Conservation (phyloP, 1,140 invertebrate species). For the Acromyrmex echinatior region DNA sequence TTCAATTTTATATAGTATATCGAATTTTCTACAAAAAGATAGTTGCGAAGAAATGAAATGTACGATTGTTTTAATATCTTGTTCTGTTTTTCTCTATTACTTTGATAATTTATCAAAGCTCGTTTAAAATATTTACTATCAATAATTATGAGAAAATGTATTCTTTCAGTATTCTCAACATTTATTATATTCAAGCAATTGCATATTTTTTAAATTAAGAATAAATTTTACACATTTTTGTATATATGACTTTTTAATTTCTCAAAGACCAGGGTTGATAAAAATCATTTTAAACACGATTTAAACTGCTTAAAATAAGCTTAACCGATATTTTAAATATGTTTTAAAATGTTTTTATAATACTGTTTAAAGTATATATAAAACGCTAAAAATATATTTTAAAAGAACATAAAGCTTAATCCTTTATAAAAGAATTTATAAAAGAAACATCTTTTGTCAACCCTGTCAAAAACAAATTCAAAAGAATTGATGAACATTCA, state of each 20-base stretch:
- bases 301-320: too few relatives aligned
- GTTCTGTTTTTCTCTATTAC: background rate
- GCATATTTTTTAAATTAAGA: background rate
- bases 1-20: background rate
- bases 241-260: background rate
- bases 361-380: too few relatives aligned
- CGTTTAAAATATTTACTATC: background rate
- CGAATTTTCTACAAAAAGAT: background rate
- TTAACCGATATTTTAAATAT: too few relatives aligned
- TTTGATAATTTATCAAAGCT: background rate
- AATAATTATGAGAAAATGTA: background rate
- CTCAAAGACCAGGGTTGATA: background rate
- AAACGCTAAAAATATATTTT: too few relatives aligned
- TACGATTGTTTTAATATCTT: background rate
- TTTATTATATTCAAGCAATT: constrained; percentile 16
- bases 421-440: too few relatives aligned
- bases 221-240: background rate
- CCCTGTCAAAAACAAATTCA: background rate
- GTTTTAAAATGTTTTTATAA: too few relatives aligned
- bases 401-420: too few relatives aligned
- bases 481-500: background rate
- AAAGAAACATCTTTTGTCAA: too few relatives aligned
- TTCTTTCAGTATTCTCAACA: background rate
- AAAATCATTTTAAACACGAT: too few relatives aligned
- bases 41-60: background rate